A percentile compares a stretch with the other conserved stretches of the same genome.
Evolutionary conservation across 2,888 invertebrate genomes (phyloP).

Genomic region (Zonitis immaculata): DNA sequence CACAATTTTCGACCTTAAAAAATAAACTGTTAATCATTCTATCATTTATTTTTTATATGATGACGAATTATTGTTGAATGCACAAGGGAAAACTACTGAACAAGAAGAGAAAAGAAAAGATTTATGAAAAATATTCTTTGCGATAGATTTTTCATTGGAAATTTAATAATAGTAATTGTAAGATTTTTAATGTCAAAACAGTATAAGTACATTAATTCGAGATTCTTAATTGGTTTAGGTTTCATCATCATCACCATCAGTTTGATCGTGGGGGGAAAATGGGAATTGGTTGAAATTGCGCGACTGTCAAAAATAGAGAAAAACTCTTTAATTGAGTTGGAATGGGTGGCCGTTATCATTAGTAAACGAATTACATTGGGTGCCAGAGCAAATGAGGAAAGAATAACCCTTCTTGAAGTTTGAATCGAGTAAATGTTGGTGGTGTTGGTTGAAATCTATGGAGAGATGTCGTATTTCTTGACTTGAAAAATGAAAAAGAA

Average conservation of each 20-base stretch:
- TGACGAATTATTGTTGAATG: constrained; percentile 36
- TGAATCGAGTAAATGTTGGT: too few relatives aligned
- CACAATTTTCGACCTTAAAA: too few relatives aligned
- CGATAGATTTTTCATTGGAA: too few relatives aligned
- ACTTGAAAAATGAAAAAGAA: too few relatives aligned
- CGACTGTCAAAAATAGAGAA: constrained; percentile 10
- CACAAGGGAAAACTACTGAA: constrained; percentile 24
- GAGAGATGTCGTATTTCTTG: background rate
- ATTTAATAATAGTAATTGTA: background rate
- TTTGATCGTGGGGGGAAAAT: too few relatives aligned
- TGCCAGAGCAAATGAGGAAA: constrained; percentile 35
- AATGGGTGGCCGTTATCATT: constrained; percentile 27
- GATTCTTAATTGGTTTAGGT: constrained; percentile 6
- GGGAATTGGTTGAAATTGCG: constrained; percentile 4
- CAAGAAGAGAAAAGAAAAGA: constrained; percentile 15
- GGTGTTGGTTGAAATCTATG: background rate
- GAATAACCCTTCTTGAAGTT: constrained; percentile 27
- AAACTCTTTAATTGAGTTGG: constrained; percentile 29
- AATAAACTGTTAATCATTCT: too few relatives aligned
- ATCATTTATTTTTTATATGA: too few relatives aligned
- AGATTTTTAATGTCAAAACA: background rate
- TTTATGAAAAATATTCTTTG: constrained; percentile 25
- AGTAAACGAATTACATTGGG: constrained; percentile 24
- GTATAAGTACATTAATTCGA: constrained; percentile 1
- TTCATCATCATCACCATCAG: too few relatives aligned